A percentile compares a stretch with the other conserved stretches of the same genome.
These are phyloP conservation scores for Caenorhabditis remanei DNA, from an alignment of 1,140 invertebrate genomes.

Conservation along the genomic window DNA sequence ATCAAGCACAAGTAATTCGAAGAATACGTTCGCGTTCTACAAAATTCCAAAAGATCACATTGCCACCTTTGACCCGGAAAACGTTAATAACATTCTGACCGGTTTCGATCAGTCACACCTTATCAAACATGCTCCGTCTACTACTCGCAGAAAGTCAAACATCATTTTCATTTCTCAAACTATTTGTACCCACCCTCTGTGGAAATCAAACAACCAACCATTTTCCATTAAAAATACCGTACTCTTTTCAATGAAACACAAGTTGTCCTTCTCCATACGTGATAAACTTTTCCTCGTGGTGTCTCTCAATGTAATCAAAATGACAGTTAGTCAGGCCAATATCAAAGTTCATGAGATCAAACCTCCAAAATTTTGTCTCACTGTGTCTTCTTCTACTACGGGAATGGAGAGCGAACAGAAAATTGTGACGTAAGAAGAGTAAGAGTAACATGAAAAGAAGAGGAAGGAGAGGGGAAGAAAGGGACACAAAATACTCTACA, in stretches of 20 bases:
- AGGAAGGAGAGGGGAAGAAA: too few relatives aligned
- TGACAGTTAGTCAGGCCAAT: background rate
- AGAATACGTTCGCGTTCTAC: too few relatives aligned
- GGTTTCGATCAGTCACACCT: background rate
- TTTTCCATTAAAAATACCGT: background rate
- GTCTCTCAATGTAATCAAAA: background rate
- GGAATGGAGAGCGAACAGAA: slow-evolving; percentile 8
- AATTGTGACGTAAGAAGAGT: background rate
- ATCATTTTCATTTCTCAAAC: background rate
- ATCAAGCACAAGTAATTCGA: too few relatives aligned
- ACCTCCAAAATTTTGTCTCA: background rate
- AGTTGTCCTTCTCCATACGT: background rate
- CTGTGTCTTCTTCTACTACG: background rate
- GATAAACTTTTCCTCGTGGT: slow-evolving; percentile 1
- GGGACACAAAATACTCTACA: too few relatives aligned
- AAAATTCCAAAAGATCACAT: background rate
- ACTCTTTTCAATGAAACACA: background rate
- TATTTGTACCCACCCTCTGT: background rate
- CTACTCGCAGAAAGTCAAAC: background rate
- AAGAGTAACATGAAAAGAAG: background rate
- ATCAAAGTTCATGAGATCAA: slow-evolving; percentile 36
- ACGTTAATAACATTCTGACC: background rate
- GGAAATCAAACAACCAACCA: slow-evolving; percentile 14
- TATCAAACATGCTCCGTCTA: background rate
- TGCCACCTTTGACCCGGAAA: background rate